These are phyloP conservation scores for Typhlichthys eigenmanni DNA, from an alignment of 2,797 vertebrate genomes.

Conservation along the genomic window DNA sequence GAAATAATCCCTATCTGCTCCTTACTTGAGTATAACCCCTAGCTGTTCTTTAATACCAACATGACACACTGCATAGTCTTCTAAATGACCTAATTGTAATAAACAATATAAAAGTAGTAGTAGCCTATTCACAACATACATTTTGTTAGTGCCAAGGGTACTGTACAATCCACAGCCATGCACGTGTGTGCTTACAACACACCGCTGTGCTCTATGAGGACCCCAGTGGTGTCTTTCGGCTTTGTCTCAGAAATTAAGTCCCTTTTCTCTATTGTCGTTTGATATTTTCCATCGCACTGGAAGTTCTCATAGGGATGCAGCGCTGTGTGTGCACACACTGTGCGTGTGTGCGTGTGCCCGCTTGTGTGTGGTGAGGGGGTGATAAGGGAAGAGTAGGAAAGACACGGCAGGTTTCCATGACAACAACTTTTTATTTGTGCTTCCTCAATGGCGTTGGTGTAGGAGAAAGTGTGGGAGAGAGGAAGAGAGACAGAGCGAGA, in stretches of 20 bases:
- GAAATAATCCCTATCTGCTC: no score
- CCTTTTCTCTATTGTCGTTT: conserved; percentile 33
- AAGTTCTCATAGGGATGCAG: conserved; percentile 39
- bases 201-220: conserved; percentile 13
- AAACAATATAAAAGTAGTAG: no score
- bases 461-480: conserved; percentile 27
- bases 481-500: conserved; percentile 34
- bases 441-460: conserved; percentile 64
- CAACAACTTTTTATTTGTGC: conserved; percentile 72
- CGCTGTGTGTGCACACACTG: not conserved
- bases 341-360: conserved; percentile 25
- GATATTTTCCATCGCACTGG: conserved; percentile 30
- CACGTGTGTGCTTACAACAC: not conserved
- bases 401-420: conserved; percentile 74
- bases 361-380: conserved; percentile 45
- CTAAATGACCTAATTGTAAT: no score
- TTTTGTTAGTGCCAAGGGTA: not conserved
- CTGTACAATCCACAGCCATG: not conserved
- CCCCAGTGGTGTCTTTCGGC: conserved; percentile 5
- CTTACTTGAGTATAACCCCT: no score
- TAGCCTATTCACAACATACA: no score
- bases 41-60: no score
- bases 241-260: conserved; percentile 22
- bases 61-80: no score
- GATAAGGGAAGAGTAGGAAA: conserved; percentile 57